Evolutionary conservation across 2,797 vertebrate species (phyloP).

Genomic region (Arctocebus calabarensis): DNA sequence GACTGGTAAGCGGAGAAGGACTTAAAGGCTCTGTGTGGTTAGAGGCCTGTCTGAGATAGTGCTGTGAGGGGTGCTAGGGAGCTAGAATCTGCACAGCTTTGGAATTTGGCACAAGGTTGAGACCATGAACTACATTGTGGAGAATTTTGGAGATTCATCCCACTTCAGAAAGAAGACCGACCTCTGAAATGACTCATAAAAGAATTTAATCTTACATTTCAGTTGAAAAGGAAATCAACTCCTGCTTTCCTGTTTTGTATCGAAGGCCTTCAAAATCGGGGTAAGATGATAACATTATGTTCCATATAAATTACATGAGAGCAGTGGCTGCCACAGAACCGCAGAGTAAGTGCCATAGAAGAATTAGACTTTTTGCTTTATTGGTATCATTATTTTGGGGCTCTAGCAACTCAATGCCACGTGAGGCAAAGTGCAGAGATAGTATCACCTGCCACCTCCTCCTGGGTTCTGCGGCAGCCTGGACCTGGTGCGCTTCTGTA

Average conservation of each 20-base stretch:
- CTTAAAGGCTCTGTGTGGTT: neutral
- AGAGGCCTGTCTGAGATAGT: neutral
- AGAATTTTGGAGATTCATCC: neutral
- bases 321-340: neutral
- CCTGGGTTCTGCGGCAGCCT: neutral
- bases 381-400: neutral
- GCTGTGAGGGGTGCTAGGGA: neutral
- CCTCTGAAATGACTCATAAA: neutral
- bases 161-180: neutral
- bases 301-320: neutral
- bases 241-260: neutral
- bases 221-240: neutral
- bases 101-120: neutral
- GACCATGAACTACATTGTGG: neutral
- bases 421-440: neutral
- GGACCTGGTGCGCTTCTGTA: no score
- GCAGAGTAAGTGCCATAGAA: neutral
- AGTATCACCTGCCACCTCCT: neutral
- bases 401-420: neutral
- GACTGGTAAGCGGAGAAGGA: neutral
- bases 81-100: neutral
- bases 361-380: neutral
- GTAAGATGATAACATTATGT: neutral
- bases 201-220: neutral
- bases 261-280: neutral